These are phyloP conservation scores for Chaenodraco wilsoni DNA, from an alignment of 2,797 vertebrate species.

Conservation along the genomic window DNA sequence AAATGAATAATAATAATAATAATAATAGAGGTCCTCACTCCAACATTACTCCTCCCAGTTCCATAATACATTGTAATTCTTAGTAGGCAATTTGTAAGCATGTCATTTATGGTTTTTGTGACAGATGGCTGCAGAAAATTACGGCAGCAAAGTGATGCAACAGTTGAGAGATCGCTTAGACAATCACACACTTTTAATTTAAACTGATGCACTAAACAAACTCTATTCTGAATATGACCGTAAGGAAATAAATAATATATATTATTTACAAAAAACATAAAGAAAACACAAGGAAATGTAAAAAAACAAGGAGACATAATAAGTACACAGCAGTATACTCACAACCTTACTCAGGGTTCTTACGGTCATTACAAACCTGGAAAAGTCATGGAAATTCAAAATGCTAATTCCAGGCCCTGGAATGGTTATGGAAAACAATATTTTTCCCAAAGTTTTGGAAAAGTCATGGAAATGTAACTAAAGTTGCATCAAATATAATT, in stretches of 20 bases:
- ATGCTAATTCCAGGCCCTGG: too few relatives aligned
- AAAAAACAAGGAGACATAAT: not conserved
- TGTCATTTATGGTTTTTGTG: not conserved
- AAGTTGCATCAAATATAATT: too few relatives aligned
- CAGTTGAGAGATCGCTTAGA: not conserved
- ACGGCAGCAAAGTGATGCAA: not conserved
- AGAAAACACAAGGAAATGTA: not conserved
- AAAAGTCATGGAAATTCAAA: too few relatives aligned
- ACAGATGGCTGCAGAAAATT: not conserved
- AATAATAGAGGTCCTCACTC: constrained; percentile 32
- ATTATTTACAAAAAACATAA: not conserved
- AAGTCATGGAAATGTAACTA: too few relatives aligned
- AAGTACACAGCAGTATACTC: not conserved
- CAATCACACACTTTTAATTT: too few relatives aligned
- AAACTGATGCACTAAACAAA: too few relatives aligned
- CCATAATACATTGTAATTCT: not conserved
- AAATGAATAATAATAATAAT: constrained; percentile 44
- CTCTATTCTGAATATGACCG: too few relatives aligned
- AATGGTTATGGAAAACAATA: too few relatives aligned
- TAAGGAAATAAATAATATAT: too few relatives aligned
- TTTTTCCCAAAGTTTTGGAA: too few relatives aligned
- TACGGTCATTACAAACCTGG: too few relatives aligned
- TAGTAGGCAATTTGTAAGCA: not conserved
- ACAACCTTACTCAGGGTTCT: too few relatives aligned
- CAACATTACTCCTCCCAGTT: constrained; percentile 38